Conservation (phyloP, 2,113 vertebrate species). For the Beaufortia kweichowensis region DNA sequence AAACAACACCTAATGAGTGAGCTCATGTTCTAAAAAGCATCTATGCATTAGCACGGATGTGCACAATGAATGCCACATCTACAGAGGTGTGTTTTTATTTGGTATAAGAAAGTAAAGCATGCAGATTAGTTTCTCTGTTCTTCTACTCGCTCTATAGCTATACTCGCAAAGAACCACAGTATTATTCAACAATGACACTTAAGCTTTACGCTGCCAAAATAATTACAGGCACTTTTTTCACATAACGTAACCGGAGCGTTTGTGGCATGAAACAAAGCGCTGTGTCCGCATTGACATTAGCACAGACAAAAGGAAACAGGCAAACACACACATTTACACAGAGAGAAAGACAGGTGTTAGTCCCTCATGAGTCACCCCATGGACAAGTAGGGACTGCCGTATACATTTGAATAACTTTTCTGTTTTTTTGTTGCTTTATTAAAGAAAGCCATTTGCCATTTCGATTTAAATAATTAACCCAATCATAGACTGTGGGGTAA, state of each 20-base stretch:
- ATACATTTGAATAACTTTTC: too few species aligned
- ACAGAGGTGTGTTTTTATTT: conserved; percentile 2
- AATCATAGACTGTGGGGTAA: conserved; percentile 5
- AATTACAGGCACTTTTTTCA: conserved; percentile 13
- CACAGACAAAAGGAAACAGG: background rate
- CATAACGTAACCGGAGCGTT: conserved; percentile 3
- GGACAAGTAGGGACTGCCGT: background rate
- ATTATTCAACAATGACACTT: conserved; percentile 42
- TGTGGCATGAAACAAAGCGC: background rate
- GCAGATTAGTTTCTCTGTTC: background rate
- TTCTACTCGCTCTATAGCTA: background rate
- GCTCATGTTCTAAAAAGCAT: conserved; percentile 4
- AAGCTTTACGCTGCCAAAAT: conserved; percentile 4
- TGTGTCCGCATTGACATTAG: background rate
- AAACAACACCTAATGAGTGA: background rate
- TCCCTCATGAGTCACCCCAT: background rate
- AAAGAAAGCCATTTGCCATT: background rate
- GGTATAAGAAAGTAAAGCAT: background rate
- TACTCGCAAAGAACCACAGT: conserved; percentile 2
- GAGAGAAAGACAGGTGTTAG: background rate
- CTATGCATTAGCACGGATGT: background rate
- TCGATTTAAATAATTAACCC: background rate
- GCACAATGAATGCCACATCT: conserved; percentile 4
- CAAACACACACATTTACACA: background rate
- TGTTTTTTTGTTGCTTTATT: too few species aligned